Base-by-base conservation (phyloP, 2,888 invertebrate species). In the Furcula furcula region DNA sequence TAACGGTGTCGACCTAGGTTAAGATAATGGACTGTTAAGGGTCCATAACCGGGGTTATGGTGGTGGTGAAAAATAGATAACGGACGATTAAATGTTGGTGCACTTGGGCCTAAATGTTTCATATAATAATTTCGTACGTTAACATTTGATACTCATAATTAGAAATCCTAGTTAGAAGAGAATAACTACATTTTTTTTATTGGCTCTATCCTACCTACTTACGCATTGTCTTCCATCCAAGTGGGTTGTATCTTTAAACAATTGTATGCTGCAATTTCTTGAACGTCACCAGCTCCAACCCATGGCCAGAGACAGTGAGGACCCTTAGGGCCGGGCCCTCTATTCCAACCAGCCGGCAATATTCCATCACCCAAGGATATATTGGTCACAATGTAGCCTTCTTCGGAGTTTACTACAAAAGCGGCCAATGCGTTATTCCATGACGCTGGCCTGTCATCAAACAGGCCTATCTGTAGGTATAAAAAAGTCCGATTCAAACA, bases 231-330 rank as follows among this genome's bases (percentile, higher is more conserved):
- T 58, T 91, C 90, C 95, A 96, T 95, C 96, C 97, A 97, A 13
- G 93, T 94, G 0, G 96, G 96, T 66, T 94, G 93, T 43, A 95
- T 94, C 66, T 93, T 93, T 13, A 97, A 77, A 64, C 96, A 96
- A 55, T 93, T 92, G 31, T 90, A 90, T 25, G 92, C 89, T 16
- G 92, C 75, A 40, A 94, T 90, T 11, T 85, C 86, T n/a, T 72
- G n/a, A 2, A 1, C 75, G 48, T 91, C 90, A 29, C 90, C 91
- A 26, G 94, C 92, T 7, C 92, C 93, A 9, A 93, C 91, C 91
- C 94, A 94, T 33, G 92, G 94, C 58, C 93, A 92, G 16, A 94
- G 81, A 58, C 94, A 95, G 19, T 81, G 78, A 0, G 87, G 78
- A 0, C 78, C 87, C 28, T 58, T 80, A 34, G 57, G 38, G 31